Evolutionary conservation across 64 coral and sea anemone species (phyloP).

Genomic region (Stylophora pistillata): DNA sequence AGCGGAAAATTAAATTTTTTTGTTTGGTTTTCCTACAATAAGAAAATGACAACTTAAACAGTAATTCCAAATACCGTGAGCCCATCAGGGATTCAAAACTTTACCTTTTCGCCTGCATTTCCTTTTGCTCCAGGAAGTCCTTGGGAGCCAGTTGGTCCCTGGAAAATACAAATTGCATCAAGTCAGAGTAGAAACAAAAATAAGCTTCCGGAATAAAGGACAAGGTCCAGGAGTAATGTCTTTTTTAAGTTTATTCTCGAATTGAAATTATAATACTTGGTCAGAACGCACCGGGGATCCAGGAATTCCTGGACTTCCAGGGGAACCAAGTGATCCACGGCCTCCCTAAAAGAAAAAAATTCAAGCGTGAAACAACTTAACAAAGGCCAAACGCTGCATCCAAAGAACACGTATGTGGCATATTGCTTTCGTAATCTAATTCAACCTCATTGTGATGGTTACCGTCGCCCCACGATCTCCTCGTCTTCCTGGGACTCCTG

Average conservation of each 20-base stretch:
- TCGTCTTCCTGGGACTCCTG: conserved; percentile 44
- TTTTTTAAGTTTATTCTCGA: no score
- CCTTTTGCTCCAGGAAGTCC: not conserved
- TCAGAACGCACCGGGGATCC: conserved; percentile 23
- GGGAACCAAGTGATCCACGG: conserved; percentile 39
- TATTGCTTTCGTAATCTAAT: no score
- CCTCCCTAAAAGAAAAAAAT: conserved; percentile 31
- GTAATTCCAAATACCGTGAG: no score
- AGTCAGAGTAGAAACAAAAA: no score
- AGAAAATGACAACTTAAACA: no score
- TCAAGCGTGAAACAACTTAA: not conserved
- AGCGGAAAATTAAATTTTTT: no score
- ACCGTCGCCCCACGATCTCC: conserved; percentile 48
- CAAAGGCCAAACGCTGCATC: not conserved
- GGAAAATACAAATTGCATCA: not conserved
- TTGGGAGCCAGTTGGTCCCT: conserved; percentile 13
- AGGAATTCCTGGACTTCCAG: conserved; percentile 38
- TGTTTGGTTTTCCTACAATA: no score
- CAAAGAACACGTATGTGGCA: not conserved
- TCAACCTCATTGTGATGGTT: not conserved
- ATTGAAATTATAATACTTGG: not conserved
- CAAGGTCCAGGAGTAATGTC: no score
- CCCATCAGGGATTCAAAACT: not conserved
- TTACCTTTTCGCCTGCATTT: conserved; percentile 27
- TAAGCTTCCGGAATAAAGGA: no score